Conservation (phyloP, 2,113 vertebrate species). For the Athene noctua region DNA sequence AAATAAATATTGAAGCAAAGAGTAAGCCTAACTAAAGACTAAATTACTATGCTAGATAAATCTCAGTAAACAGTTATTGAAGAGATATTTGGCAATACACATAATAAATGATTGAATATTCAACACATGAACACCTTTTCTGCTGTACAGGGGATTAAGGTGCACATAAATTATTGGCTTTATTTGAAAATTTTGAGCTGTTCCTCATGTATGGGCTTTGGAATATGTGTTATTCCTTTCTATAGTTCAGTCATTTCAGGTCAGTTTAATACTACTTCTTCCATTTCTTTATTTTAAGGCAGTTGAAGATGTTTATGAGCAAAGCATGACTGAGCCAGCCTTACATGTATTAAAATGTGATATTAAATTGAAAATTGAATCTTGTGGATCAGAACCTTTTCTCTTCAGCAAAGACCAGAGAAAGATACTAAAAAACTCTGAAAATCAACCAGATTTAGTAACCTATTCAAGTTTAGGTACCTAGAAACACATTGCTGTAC, state of each 20-base stretch:
- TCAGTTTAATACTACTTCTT: background rate
- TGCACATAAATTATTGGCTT: background rate
- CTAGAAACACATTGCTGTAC: background rate
- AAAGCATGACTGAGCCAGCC: background rate
- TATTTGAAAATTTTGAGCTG: background rate
- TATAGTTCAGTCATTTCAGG: background rate
- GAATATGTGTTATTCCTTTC: background rate
- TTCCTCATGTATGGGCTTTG: background rate
- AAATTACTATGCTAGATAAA: background rate
- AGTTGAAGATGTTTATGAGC: background rate
- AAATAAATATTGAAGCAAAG: conserved; percentile 51
- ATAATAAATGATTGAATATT: background rate
- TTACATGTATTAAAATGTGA: background rate
- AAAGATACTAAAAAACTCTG: background rate
- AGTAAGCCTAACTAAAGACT: conserved; percentile 19
- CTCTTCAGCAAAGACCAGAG: background rate
- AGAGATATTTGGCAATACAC: background rate
- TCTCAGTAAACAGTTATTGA: conserved; percentile 39
- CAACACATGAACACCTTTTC: background rate
- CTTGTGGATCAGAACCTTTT: background rate
- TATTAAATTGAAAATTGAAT: background rate
- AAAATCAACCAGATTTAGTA: conserved; percentile 15
- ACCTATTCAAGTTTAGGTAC: background rate
- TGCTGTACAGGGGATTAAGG: background rate
- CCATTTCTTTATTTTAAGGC: background rate